Evolutionary conservation across 2,888 invertebrate species (phyloP).

Genomic region (Euphydryas editha): DNA sequence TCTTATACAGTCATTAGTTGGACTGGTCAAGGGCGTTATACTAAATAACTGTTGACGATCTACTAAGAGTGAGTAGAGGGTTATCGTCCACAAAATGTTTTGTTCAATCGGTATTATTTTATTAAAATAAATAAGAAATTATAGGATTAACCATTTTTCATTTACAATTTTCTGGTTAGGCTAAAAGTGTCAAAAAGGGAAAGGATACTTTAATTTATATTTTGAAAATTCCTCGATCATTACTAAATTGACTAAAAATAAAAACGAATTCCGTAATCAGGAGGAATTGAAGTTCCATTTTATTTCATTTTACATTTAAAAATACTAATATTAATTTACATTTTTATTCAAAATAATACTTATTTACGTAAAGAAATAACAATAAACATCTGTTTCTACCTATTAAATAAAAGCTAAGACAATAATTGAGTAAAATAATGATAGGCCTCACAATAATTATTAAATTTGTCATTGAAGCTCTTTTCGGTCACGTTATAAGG

Average conservation of each 20-base stretch:
- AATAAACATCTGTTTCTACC: background rate
- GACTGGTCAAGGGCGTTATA: conserved; percentile 73
- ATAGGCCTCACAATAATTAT: background rate
- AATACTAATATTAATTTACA: too few species aligned
- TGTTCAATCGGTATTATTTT: background rate
- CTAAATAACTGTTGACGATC: conserved; percentile 77
- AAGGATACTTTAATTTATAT: too few species aligned
- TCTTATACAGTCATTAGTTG: conserved; percentile 73
- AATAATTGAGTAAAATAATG: conserved; percentile 1
- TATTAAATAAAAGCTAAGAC: background rate
- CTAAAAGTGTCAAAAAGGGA: too few species aligned
- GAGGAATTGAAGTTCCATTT: too few species aligned
- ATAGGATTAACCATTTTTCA: too few species aligned
- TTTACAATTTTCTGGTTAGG: too few species aligned
- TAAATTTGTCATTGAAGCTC: conserved; percentile 9
- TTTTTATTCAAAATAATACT: too few species aligned
- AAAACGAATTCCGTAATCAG: too few species aligned
- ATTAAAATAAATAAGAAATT: background rate
- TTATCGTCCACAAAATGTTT: background rate
- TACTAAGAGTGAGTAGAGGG: conserved; percentile 63
- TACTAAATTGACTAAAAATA: too few species aligned
- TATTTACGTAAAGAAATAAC: too few species aligned
- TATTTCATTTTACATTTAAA: too few species aligned
- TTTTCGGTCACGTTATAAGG: conserved; percentile 14
- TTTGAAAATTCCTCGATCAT: too few species aligned